Percentiles rank a stretch among this genome's conserved stretches.
Conservation (phyloP, 2,113 vertebrate species). For the Potamarius usumacintae region DNA sequence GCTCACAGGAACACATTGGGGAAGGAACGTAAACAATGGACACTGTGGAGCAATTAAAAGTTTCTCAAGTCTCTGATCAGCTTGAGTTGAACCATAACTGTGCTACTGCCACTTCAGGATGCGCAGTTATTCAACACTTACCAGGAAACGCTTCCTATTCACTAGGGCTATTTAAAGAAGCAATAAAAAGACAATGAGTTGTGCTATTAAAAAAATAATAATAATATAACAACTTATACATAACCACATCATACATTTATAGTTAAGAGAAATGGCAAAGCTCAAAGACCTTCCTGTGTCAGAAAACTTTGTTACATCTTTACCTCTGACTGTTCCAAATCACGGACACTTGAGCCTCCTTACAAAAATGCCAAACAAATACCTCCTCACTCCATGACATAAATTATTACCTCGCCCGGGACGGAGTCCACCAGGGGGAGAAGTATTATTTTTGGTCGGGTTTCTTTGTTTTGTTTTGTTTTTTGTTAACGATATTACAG, state of each 20-base stretch:
- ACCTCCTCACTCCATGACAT: too few species aligned
- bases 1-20: slow-evolving; percentile 29
- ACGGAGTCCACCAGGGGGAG: too few species aligned
- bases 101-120: neutral
- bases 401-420: neutral
- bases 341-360: too few species aligned
- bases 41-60: neutral
- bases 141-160: neutral
- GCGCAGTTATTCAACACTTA: neutral
- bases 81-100: neutral
- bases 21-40: slow-evolving; percentile 48
- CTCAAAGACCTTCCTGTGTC: neutral
- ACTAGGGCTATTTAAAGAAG: neutral
- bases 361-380: too few species aligned
- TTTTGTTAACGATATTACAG: too few species aligned
- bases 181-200: neutral
- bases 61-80: neutral
- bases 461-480: too few species aligned
- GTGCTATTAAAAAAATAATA: neutral
- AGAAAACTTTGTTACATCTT: neutral
- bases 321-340: neutral
- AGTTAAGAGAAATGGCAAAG: neutral
- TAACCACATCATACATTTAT: neutral
- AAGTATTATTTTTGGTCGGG: too few species aligned
- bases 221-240: too few species aligned